Conservation (phyloP, 1,140 invertebrate genomes). For the Drosophila prosaltans region DNA sequence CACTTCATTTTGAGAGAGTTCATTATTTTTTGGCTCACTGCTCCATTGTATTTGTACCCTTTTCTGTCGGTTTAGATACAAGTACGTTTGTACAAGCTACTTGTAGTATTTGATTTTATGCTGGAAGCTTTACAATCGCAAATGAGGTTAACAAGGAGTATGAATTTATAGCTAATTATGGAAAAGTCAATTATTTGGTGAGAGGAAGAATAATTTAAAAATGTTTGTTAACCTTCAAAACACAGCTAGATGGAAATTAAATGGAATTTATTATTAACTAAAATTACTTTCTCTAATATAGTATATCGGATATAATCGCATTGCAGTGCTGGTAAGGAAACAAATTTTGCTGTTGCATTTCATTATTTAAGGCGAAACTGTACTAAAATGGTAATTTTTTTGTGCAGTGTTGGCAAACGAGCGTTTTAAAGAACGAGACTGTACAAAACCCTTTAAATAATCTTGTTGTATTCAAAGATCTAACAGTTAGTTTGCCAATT, state of each 20-base stretch:
- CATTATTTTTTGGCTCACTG: conserved; percentile 73
- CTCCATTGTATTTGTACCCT: conserved; percentile 16
- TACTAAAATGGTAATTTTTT: too few species aligned
- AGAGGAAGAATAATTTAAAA: not conserved
- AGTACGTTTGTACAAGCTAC: not conserved
- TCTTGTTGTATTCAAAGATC: not conserved
- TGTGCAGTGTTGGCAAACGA: too few species aligned
- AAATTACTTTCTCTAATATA: too few species aligned
- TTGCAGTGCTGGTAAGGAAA: too few species aligned
- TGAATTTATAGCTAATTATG: conserved; percentile 10
- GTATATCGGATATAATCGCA: too few species aligned
- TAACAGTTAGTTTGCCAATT: not conserved
- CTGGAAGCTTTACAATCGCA: not conserved
- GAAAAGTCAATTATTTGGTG: conserved; percentile 4
- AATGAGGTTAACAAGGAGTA: not conserved
- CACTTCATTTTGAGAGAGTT: conserved; percentile 75
- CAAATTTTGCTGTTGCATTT: too few species aligned
- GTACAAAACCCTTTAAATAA: too few species aligned
- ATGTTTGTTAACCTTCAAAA: not conserved
- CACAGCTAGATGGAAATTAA: too few species aligned
- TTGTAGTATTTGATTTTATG: conserved; percentile 10
- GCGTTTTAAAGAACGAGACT: too few species aligned
- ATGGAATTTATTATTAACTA: too few species aligned
- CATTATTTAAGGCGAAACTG: too few species aligned
- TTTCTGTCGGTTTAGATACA: conserved; percentile 5